These are phyloP conservation scores for Mus spicilegus DNA, from an alignment of 2,113 vertebrate genomes.

Conservation along the genomic window DNA sequence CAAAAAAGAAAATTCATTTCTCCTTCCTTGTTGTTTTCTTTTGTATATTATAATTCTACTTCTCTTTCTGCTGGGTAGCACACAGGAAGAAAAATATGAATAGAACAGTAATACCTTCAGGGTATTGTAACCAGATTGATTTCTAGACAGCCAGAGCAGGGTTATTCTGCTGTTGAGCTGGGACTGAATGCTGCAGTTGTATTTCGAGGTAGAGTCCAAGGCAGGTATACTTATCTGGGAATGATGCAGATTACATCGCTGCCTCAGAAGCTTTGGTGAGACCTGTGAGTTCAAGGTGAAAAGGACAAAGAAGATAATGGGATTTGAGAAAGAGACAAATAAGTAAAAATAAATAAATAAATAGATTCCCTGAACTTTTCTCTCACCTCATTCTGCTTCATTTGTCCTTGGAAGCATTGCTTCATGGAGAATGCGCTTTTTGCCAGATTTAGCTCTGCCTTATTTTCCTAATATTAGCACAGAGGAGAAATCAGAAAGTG, in stretches of 20 bases:
- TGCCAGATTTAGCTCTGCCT: neutral
- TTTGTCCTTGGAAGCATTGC: neutral
- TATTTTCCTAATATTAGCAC: neutral
- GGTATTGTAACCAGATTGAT: neutral
- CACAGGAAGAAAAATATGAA: neutral
- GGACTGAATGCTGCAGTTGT: neutral
- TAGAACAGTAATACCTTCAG: neutral
- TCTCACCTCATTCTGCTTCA: neutral
- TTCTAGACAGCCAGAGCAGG: neutral
- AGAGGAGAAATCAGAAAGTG: neutral
- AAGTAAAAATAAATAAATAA: neutral
- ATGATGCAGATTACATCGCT: neutral
- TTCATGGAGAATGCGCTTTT: too few relatives aligned
- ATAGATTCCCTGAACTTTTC: neutral
- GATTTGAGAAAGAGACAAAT: neutral
- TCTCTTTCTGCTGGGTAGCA: neutral
- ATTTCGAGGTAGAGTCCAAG: neutral
- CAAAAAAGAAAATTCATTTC: conserved; percentile 32
- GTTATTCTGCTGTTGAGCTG: neutral
- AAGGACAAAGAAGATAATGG: neutral
- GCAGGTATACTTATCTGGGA: neutral
- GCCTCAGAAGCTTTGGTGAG: neutral
- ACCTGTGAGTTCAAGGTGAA: neutral
- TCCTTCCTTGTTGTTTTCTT: conserved; percentile 9
- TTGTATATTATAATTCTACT: neutral